Conservation (phyloP, 30 jellyfish, hydroid and myxozoan species). For the Hydractinia echinata region DNA sequence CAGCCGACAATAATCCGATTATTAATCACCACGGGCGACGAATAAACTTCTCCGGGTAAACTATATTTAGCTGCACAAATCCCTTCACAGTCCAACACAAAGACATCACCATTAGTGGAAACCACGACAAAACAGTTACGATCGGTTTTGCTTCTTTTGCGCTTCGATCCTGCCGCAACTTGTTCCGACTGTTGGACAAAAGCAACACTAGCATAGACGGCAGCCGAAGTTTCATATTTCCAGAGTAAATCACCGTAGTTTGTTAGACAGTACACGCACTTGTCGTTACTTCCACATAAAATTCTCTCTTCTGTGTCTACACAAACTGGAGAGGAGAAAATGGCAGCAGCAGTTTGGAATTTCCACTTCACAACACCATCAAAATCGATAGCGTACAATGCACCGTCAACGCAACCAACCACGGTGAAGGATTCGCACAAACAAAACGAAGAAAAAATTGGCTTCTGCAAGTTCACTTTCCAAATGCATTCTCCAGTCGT, state of each 20-base stretch:
- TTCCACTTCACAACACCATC: constrained; percentile 56
- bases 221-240: constrained; percentile 39
- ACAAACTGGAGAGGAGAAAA: constrained; percentile 69
- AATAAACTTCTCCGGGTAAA: constrained; percentile 49
- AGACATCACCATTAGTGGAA: not conserved
- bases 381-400: constrained; percentile 17
- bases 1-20: constrained; percentile 61
- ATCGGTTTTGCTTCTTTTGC: not conserved
- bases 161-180: not conserved
- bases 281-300: constrained; percentile 65
- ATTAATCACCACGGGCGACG: constrained; percentile 64
- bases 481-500: constrained; percentile 44
- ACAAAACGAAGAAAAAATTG: constrained; percentile 67
- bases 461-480: constrained; percentile 41
- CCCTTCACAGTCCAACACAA: not conserved
- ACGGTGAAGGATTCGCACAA: not conserved
- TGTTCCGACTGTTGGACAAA: not conserved
- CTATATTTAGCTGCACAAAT: not conserved
- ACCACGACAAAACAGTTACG: not conserved
- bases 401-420: constrained; percentile 62
- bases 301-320: constrained; percentile 2
- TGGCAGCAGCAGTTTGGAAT: constrained; percentile 46
- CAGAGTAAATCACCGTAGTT: constrained; percentile 52
- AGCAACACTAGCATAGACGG: constrained; percentile 2
- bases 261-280: constrained; percentile 35